Evolutionary conservation across 2,113 vertebrate genomes (phyloP).

Genomic region (Nymphicus hollandicus): DNA sequence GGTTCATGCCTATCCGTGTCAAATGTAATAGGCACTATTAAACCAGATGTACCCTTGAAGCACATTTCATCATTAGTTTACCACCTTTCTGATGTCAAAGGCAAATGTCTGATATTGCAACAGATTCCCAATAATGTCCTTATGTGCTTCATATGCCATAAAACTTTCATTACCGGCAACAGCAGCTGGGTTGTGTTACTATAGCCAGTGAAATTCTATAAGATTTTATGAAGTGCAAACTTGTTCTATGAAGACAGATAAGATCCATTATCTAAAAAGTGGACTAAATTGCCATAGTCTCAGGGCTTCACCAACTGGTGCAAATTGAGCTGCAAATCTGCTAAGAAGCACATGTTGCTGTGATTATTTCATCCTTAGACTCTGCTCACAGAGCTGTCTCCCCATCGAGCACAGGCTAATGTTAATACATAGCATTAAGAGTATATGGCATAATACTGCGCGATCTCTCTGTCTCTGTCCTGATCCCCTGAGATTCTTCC

Average conservation of each 20-base stretch:
- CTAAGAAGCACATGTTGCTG: neutral
- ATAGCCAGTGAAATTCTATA: neutral
- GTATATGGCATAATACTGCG: neutral
- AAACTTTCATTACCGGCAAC: neutral
- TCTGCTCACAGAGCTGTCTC: accelerated
- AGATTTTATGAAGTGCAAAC: neutral
- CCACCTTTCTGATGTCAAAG: constrained; percentile 32
- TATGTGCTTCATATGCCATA: neutral
- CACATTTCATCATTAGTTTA: constrained; percentile 22
- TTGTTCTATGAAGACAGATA: neutral
- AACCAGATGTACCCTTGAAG: neutral
- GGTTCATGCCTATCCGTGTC: constrained; percentile 35
- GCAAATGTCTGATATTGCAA: neutral
- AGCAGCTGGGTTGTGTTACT: neutral
- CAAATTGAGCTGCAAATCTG: neutral
- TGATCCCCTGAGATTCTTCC: neutral
- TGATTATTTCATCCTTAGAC: neutral
- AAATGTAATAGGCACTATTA: constrained; percentile 45
- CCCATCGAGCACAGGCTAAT: neutral
- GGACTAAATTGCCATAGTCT: neutral
- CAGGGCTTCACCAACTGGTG: neutral
- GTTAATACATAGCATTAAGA: neutral
- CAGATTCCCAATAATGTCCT: neutral
- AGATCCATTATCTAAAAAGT: neutral
- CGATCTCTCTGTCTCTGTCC: neutral